phyloP scores from a whole-genome alignment of 2,888 invertebrate species.

The Criorhina ranunculi region DNA sequence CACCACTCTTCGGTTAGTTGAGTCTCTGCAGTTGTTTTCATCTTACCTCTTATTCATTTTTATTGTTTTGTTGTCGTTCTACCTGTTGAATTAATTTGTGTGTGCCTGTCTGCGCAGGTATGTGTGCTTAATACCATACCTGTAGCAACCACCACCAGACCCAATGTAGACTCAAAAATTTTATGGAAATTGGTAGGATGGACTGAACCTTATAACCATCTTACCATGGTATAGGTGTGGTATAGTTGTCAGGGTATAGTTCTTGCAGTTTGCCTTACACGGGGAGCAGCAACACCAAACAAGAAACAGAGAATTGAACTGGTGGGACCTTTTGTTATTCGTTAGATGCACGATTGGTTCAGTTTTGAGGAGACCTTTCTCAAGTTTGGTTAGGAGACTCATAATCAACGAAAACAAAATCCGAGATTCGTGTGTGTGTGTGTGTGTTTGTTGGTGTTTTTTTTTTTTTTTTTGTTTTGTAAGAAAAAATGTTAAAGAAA shows the following conservation, averaged over 20 bases:
- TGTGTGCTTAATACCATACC: conserved; percentile 43
- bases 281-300: conserved; percentile 12
- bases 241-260: conserved; percentile 44
- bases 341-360: conserved; percentile 62
- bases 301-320: conserved; percentile 46
- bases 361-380: conserved; percentile 66
- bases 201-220: conserved; percentile 28
- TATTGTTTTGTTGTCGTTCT: conserved; percentile 56
- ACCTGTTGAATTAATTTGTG: conserved; percentile 64
- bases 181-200: conserved; percentile 42
- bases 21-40: conserved; percentile 26
- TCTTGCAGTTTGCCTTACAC: conserved; percentile 28
- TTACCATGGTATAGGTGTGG: conserved; percentile 48
- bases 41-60: conserved; percentile 49
- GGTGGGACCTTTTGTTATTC: conserved; percentile 56
- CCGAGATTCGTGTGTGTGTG: conserved; percentile 15
- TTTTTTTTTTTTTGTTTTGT: too few species aligned
- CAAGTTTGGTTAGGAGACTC: conserved; percentile 46
- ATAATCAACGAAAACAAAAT: too few species aligned
- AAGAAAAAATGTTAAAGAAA: conserved; percentile 67
- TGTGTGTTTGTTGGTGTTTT: conserved; percentile 23
- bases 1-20: conserved; percentile 21
- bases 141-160: conserved; percentile 31
- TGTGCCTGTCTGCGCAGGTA: conserved; percentile 3
- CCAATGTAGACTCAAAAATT: conserved; percentile 41